phyloP scores from a whole-genome alignment of 2,797 vertebrate species.

The Enteromius treurensis region DNA sequence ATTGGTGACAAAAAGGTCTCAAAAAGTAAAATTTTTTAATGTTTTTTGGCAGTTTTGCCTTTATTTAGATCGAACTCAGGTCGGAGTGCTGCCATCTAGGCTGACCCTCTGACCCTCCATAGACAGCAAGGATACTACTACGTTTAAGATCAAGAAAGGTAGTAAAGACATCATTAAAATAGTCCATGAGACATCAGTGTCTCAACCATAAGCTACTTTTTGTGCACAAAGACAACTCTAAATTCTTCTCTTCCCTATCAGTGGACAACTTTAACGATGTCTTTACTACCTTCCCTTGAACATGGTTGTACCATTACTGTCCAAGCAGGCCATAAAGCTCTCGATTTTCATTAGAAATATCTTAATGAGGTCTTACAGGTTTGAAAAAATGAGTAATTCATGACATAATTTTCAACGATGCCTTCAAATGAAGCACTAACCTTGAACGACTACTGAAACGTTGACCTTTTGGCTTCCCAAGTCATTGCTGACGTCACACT shows the following conservation, averaged over 20 bases:
- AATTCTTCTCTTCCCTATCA: neutral
- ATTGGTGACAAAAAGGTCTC: neutral
- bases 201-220: neutral
- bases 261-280: neutral
- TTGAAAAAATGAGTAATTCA: neutral
- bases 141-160: neutral
- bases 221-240: neutral
- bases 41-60: neutral
- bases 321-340: neutral
- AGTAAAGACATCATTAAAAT: neutral
- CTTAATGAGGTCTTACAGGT: neutral
- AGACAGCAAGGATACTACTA: neutral
- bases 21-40: neutral
- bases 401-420: neutral
- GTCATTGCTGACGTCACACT: constrained; percentile 65
- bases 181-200: neutral
- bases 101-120: neutral
- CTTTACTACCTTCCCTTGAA: neutral
- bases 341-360: neutral
- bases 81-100: neutral
- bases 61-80: neutral
- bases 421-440: constrained; percentile 60
- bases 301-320: neutral
- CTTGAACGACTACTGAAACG: constrained; percentile 60
- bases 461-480: constrained; percentile 58